Base-by-base conservation (phyloP, 2,113 vertebrate species). In the Brachyistius frenatus region DNA sequence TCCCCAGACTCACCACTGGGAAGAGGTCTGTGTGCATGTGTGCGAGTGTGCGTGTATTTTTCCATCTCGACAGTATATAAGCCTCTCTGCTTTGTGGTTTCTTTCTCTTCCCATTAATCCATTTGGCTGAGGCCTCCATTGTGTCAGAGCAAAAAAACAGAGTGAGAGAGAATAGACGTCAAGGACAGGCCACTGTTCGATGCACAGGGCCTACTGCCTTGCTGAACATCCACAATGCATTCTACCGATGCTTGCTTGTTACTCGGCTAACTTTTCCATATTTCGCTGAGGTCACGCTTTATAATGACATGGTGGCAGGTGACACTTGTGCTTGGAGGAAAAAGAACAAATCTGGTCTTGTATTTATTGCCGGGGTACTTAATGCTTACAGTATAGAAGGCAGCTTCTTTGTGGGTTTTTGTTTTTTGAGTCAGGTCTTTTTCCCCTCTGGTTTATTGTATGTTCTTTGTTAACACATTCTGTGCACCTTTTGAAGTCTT, bases 51-150 rank as follows among this genome's bases (percentile, higher is more conserved):
- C 16, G 30, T 36, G 8, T 74, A 72, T 58, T 16, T 63, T 61
- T 83, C 33, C 44, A 50, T 58, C n/a, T 50, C 44, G 39, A 65
- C 80, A 63, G 60, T 62, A 67, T 80, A 83, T 84, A 87, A 91
- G 83, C 79, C 66, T 78, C 72, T 87, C 75, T 80, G 73, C 76
- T 77, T 69, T 88, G 68, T 82, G 86, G 78, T 57, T 64, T 76
- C 50, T 67, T 83, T 81, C 47, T 56, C 73, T 71, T 73, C 69
- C 61, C 62, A 85, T 86, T 88, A 92, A 90, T 90, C 86, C 81
- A 75, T 64, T 80, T 84, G 76, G 78, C 84, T 83, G 37, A 56
- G 84, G 71, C 74, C 53, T 69, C 78, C 66, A 81, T 80, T 88
- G 78, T 80, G 65, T 50, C 70, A 53, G 13, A 69, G 80, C 16